A percentile compares a stretch with the other conserved stretches of the same genome.
phyloP scores from a whole-genome alignment of 2,113 vertebrate species.

The Thamnophis sirtalis region DNA sequence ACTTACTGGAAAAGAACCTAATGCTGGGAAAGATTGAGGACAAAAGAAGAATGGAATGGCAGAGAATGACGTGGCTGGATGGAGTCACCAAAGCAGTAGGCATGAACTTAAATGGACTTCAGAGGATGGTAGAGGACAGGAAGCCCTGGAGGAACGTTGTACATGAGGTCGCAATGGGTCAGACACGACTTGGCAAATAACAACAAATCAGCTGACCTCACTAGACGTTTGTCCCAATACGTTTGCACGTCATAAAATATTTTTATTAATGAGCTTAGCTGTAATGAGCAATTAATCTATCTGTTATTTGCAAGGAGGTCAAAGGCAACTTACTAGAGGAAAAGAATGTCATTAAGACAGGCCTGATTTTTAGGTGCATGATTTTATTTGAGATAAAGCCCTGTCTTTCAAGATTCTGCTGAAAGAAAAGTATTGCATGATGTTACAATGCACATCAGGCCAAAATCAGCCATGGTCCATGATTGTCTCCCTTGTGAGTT shows the following conservation, averaged over 20 bases:
- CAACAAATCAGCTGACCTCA: not conserved
- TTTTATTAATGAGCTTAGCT: slow-evolving; percentile 2
- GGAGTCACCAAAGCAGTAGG: no score
- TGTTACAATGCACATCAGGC: not conserved
- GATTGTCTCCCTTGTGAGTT: not conserved
- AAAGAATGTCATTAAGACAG: not conserved
- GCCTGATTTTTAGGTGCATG: not conserved
- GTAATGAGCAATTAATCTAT: slow-evolving; percentile 6
- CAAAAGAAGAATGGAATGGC: no score
- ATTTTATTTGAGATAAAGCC: not conserved
- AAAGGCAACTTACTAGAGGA: not conserved
- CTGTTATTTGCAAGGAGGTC: not conserved
- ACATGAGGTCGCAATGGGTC: no score
- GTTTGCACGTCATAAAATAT: not conserved
- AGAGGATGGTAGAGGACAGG: no score
- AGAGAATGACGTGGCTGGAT: no score
- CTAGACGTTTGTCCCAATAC: not conserved
- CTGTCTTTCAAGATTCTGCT: not conserved
- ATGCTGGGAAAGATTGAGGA: no score
- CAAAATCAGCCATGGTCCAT: slow-evolving; percentile 10
- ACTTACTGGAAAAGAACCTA: no score
- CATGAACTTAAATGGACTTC: no score
- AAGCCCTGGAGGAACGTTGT: no score
- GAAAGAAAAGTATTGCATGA: slow-evolving; percentile 20
- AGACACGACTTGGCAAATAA: no score